These are phyloP conservation scores for Alauda arvensis DNA, from an alignment of 2,797 vertebrate species.

Conservation along the genomic window DNA sequence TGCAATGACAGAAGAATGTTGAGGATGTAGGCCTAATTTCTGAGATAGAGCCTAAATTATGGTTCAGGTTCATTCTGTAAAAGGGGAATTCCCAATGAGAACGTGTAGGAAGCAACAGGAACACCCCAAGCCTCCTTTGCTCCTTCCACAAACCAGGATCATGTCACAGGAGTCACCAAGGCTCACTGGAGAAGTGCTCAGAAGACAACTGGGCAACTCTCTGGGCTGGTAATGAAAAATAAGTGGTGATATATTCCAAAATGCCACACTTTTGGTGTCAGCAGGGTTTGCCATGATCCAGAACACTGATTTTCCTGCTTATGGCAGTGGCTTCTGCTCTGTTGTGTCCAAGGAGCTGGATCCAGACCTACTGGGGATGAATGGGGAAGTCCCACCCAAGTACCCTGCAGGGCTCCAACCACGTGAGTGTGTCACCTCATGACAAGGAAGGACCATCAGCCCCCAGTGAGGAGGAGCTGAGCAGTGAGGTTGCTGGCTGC, in stretches of 20 bases:
- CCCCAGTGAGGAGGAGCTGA: not conserved
- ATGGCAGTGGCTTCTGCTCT: fast-evolving
- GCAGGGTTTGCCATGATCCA: not conserved
- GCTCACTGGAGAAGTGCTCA: not conserved
- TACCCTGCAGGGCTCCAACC: not conserved
- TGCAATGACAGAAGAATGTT: not conserved
- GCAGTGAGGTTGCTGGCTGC: not conserved
- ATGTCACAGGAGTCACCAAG: not conserved
- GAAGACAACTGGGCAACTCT: not conserved
- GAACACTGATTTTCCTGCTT: not conserved
- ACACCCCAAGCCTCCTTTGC: not conserved
- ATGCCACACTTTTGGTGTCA: not conserved
- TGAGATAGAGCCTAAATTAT: not conserved
- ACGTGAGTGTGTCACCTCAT: not conserved
- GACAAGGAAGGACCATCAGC: not conserved
- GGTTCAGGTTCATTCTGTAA: not conserved
- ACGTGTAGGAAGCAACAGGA: not conserved
- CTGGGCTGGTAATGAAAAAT: not conserved
- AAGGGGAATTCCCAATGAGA: not conserved
- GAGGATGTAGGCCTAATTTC: not conserved
- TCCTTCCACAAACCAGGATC: not conserved
- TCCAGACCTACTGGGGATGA: not conserved
- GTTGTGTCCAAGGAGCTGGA: not conserved
- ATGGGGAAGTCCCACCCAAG: not conserved
- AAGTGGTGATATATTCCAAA: not conserved